Base-by-base conservation (phyloP, 2,113 vertebrate species). In the Myotis lucifugus region DNA sequence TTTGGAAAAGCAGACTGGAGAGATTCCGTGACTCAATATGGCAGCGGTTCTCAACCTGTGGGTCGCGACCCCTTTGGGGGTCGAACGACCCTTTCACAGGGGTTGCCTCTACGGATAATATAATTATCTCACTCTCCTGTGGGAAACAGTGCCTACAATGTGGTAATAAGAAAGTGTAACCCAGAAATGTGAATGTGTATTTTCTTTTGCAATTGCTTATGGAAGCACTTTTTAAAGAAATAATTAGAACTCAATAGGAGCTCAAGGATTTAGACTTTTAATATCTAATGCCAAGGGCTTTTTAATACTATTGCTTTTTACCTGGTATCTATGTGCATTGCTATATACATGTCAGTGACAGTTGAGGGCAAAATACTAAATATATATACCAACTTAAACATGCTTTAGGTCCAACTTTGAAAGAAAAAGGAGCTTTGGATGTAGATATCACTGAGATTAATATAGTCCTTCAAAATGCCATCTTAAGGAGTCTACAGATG, bases 201-300 rank as follows among this genome's bases (percentile, higher is more conserved):
- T 64, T 81, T 66, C 21, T 67, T 89, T 78, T 85, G 34, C 2
- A 88, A 54, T 92, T 67, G 54, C 25, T 87, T 69, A 37, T 37
- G 15, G 5, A 85, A 82, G 1, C 29, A 83, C 29, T 72, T 85
- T 25, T 84, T 67, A 32, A 37, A 72, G 50, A 9, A 87, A 91
- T 92, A 70, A 91, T 37, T 82, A 42, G 70, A 86, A 70, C 12
- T 88, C 6, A 78, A 14, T 6, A 77, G 74, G 46, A 72, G 23
- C 70, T 88, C 37, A n/a, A 70, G 27, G 61, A 89, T 84, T 67
- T 82, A 84, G 40, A 79, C 29, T 83, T 91, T 93, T 77, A 78
- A 66, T 74, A 91, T 42, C 19, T 59, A 78, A 27, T 12, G 19
- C 64, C n/a, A 14, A 88, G 18, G 19, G 3, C 5, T 74, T 18